Conservation (phyloP, 1,140 invertebrate species). For the Myzus persicae region DNA sequence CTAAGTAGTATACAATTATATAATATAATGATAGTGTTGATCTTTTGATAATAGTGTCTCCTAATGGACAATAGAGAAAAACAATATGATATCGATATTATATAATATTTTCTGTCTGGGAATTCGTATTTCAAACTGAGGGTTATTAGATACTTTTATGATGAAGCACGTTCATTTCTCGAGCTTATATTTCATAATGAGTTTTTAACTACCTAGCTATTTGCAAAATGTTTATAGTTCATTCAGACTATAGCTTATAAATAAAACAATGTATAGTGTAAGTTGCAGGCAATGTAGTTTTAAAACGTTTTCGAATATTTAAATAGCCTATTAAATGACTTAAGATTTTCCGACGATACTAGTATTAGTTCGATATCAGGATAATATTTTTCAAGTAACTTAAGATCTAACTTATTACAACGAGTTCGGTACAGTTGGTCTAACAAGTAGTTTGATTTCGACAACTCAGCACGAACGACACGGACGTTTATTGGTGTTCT, state of each 20-base stretch:
- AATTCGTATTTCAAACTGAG: not conserved
- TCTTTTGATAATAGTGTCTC: not conserved
- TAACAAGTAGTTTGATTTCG: not conserved
- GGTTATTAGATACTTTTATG: conserved; percentile 35
- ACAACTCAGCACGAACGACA: not conserved
- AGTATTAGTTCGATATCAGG: not conserved
- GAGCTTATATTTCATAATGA: conserved; percentile 19
- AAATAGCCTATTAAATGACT: not conserved
- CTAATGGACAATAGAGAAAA: not conserved
- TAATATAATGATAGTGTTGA: not conserved
- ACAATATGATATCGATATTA: conserved; percentile 23
- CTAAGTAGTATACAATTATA: not conserved
- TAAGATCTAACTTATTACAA: not conserved
- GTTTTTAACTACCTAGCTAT: not conserved
- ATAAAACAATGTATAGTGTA: not conserved
- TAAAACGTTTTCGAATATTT: not conserved
- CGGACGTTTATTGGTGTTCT: not conserved
- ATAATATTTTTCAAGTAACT: not conserved
- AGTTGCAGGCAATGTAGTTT: not conserved
- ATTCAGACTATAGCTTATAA: not conserved
- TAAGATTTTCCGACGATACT: not conserved
- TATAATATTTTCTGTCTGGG: conserved; percentile 21
- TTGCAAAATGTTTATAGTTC: not conserved
- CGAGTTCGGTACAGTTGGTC: not conserved
- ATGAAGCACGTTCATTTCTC: not conserved